Evolutionary conservation across 2,888 invertebrate genomes (phyloP).

Genomic region (Agelastica alni): DNA sequence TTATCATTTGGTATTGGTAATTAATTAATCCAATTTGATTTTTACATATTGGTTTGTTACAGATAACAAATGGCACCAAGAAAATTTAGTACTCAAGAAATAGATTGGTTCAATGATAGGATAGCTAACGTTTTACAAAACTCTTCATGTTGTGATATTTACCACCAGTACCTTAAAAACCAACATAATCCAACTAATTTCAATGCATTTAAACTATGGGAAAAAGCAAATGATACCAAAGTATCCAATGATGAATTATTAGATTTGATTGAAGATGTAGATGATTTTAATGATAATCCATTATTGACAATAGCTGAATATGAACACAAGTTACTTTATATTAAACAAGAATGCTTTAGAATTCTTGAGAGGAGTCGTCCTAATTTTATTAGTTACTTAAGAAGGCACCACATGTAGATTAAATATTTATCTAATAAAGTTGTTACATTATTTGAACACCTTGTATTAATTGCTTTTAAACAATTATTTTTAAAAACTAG

Average conservation of each 20-base stretch:
- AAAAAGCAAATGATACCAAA: slow-evolving; percentile 31
- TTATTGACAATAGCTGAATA: slow-evolving; percentile 40
- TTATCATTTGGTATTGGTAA: too few species aligned
- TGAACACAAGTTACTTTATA: slow-evolving; percentile 40
- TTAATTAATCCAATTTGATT: too few species aligned
- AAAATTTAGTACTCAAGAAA: slow-evolving; percentile 39
- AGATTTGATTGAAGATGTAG: slow-evolving; percentile 42
- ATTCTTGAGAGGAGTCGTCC: slow-evolving; percentile 37
- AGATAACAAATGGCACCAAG: slow-evolving; percentile 35
- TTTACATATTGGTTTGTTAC: slow-evolving; percentile 2
- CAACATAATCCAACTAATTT: slow-evolving; percentile 20
- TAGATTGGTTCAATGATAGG: slow-evolving; percentile 41
- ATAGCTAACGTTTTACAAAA: slow-evolving; percentile 42
- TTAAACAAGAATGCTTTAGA: slow-evolving; percentile 44
- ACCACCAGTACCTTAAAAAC: slow-evolving; percentile 24
- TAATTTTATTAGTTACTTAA: slow-evolving; percentile 40
- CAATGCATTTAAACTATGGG: slow-evolving; percentile 40
- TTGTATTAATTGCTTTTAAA: too few species aligned
- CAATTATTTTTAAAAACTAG: too few species aligned
- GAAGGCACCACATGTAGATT: slow-evolving; percentile 19
- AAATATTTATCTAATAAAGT: slow-evolving; percentile 5
- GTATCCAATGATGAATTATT: slow-evolving; percentile 36
- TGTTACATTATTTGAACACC: too few species aligned
- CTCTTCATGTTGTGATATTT: slow-evolving; percentile 30
- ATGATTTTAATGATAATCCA: slow-evolving; percentile 41